A percentile compares a stretch with the other conserved stretches of the same genome.
Conservation (phyloP, 2,113 vertebrate species). For the Podocnemis expansa region DNA sequence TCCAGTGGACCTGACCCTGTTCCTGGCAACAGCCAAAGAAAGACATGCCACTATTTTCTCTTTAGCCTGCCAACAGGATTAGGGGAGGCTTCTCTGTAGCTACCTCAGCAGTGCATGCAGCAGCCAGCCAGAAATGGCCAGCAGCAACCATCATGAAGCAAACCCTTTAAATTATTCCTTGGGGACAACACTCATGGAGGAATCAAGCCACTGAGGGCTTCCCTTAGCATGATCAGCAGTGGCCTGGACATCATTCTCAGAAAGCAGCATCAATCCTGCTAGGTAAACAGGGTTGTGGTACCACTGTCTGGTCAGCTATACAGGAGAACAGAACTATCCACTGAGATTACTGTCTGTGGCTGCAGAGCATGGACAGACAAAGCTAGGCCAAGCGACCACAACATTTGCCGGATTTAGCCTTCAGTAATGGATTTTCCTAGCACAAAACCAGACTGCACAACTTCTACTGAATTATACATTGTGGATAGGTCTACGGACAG, state of each 20-base stretch:
- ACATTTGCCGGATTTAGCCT: not conserved
- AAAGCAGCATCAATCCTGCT: fast-evolving
- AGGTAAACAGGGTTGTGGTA: not conserved
- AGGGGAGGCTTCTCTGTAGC: not conserved
- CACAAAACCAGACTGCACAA: not conserved
- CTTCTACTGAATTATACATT: not conserved
- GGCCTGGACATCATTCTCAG: not conserved
- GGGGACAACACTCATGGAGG: fast-evolving
- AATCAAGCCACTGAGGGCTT: not conserved
- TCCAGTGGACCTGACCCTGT: not conserved
- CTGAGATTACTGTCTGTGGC: not conserved
- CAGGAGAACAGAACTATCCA: not conserved
- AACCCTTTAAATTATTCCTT: not conserved
- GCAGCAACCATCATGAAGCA: fast-evolving
- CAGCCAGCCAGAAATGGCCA: not conserved
- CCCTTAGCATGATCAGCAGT: fast-evolving
- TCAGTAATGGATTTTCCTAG: not conserved
- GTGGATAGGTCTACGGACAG: not conserved
- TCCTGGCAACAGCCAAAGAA: not conserved
- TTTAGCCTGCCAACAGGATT: not conserved
- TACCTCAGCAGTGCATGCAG: not conserved
- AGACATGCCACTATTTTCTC: not conserved
- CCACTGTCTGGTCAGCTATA: fast-evolving
- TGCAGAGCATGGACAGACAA: fast-evolving
- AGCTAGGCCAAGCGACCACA: fast-evolving